Base-by-base conservation (phyloP, 2,888 invertebrate species). In the Atherix ibis region DNA sequence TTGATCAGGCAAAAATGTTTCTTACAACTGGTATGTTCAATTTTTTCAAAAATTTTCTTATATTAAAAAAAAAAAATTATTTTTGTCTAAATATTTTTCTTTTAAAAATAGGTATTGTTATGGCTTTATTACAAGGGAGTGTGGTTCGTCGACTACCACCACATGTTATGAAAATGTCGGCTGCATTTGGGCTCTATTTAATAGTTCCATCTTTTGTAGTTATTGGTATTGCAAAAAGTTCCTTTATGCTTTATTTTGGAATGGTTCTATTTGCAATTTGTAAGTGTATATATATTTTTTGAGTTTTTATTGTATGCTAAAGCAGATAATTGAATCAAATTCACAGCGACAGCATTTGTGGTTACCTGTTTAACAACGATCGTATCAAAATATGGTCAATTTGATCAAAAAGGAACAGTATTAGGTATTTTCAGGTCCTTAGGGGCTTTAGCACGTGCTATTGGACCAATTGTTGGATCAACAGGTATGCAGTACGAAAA, bases 1-100 rank as follows among this genome's bases (percentile, higher is more conserved):
- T 92, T 81, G 84, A 94, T 59, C 97, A 98, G 63, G 97, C 97
- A 5, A 87, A 83, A 70, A 92, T 98, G 88, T 98, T 95, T 58
- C 72, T 94, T 48, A 80, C 80, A 35, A 85, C 92, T 50, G 97
- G 95, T 62, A 56, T 62, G 55, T 38, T 33, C 12, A 24, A 19
- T 29, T 34, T 34, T 18, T 26, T 26, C 5, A 35, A 10, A 22
- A 26, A 26, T n/a, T 26, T 26, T 26, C 26, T 26, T 26, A 22
- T 10, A 22, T 22, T 22, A 8, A 8, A 22, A 22, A 22, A 22
- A 6, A 22, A 8, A 22, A 22, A 22, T 10, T 22, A 8, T 18
- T 26, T 30, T 12, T 12, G 4, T n/a, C 17, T 14, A 15, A 5
- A 17, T 8, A 34, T 47, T 46, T 13, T n/a, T n/a, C n/a, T n/a